Evolutionary conservation across 2,888 invertebrate genomes (phyloP).

Genomic region (Drosophila demipolita): DNA sequence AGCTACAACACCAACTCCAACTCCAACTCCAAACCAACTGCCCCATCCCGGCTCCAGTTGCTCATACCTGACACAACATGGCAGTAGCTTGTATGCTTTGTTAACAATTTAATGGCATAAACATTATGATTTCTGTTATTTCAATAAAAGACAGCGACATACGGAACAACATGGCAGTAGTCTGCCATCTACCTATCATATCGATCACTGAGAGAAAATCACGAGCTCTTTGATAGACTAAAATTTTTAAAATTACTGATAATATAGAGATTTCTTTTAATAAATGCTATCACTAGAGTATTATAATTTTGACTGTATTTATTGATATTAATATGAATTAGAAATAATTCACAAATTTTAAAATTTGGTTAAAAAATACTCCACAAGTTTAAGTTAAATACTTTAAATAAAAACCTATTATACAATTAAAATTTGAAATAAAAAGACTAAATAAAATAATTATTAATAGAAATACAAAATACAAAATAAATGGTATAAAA

Average conservation of each 20-base stretch:
- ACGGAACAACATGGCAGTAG: slow-evolving; percentile 19
- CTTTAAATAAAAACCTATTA: no score
- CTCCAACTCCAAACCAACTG: slow-evolving; percentile 1
- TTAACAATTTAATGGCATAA: slow-evolving; percentile 81
- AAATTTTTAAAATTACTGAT: no score
- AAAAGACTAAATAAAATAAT: background rate
- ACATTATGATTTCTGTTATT: slow-evolving; percentile 81
- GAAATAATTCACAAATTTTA: background rate
- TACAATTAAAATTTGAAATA: background rate
- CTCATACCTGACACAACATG: slow-evolving; percentile 49
- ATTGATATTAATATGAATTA: no score
- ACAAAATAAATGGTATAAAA: no score
- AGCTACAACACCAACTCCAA: background rate
- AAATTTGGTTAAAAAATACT: background rate
- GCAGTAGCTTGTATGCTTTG: slow-evolving; percentile 78
- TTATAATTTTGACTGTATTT: no score
- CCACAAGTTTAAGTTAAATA: no score
- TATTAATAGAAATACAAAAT: no score
- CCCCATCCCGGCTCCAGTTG: slow-evolving; percentile 18
- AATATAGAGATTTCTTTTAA: no score
- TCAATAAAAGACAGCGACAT: slow-evolving; percentile 66
- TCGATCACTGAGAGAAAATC: slow-evolving; percentile 10
- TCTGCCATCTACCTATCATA: slow-evolving; percentile 23
- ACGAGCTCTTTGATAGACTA: background rate
- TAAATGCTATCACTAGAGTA: background rate